Conservation (phyloP, 2,797 vertebrate genomes). For the Amblyopsis hoosieri region DNA sequence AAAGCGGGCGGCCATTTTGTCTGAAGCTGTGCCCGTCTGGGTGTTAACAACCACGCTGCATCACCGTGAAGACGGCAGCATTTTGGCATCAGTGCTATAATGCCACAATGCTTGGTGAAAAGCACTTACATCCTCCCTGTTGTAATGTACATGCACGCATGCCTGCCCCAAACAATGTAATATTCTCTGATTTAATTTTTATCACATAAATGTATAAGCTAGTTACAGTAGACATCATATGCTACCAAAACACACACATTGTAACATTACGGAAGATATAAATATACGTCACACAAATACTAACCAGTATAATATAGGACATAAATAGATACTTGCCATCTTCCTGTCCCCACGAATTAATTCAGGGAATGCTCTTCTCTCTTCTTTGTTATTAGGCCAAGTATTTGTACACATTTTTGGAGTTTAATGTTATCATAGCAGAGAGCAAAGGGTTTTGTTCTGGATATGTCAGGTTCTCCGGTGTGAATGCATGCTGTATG, state of each 20-base stretch:
- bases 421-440: conserved; percentile 31
- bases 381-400: conserved; percentile 29
- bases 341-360: conserved; percentile 42
- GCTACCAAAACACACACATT: conserved; percentile 8
- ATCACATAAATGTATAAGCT: not conserved
- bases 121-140: conserved; percentile 29
- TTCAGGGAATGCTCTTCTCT: conserved; percentile 33
- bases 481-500: conserved; percentile 50
- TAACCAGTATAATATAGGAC: conserved; percentile 25
- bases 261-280: conserved; percentile 6
- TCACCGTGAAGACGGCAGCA: conserved; percentile 55
- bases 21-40: conserved; percentile 76
- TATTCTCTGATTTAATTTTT: not conserved
- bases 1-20: conserved; percentile 79
- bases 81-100: conserved; percentile 54
- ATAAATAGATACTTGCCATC: conserved; percentile 68
- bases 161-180: not conserved
- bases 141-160: conserved; percentile 16
- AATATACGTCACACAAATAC: conserved; percentile 17
- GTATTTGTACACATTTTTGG: conserved; percentile 31
- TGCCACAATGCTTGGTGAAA: conserved; percentile 3
- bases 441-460: conserved; percentile 15
- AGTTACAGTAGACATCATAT: not conserved
- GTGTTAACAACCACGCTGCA: conserved; percentile 57
- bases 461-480: conserved; percentile 33